These are phyloP conservation scores for Hemiprocne comata DNA, from an alignment of 2,113 vertebrate genomes.

Conservation along the genomic window DNA sequence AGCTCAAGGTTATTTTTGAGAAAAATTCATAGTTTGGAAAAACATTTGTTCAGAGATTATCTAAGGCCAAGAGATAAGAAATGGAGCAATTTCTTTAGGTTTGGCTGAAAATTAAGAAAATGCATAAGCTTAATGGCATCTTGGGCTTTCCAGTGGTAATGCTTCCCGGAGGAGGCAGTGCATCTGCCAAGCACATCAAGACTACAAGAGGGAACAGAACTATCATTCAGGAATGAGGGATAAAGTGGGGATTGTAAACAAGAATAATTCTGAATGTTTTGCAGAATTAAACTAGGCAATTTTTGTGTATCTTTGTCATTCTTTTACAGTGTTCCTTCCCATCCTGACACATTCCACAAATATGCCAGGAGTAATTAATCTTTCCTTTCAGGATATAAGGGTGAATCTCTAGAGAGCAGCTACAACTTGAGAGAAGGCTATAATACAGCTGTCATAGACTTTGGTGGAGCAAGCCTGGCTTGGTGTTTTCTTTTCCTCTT, in stretches of 20 bases:
- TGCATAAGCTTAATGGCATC: background rate
- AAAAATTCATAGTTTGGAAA: background rate
- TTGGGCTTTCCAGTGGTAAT: background rate
- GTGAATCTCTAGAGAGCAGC: background rate
- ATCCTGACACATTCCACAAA: background rate
- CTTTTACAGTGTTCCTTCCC: background rate
- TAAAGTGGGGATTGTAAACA: background rate
- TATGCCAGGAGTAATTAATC: background rate
- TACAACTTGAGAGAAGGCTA: background rate
- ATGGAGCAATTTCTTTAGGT: background rate
- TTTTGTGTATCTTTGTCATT: background rate
- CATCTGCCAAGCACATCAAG: background rate
- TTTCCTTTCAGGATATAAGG: background rate
- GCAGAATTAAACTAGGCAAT: background rate
- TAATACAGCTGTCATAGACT: background rate
- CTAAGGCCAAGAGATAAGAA: background rate
- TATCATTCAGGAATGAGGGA: background rate
- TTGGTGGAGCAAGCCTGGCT: background rate
- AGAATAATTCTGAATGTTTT: background rate
- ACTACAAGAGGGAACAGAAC: background rate
- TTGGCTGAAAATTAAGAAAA: conserved; percentile 3
- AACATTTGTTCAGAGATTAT: background rate
- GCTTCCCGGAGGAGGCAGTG: background rate
- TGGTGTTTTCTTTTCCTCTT: background rate
- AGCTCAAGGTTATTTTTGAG: background rate